phyloP scores from a whole-genome alignment of 2,797 vertebrate species.

The Cercopithecus diana region DNA sequence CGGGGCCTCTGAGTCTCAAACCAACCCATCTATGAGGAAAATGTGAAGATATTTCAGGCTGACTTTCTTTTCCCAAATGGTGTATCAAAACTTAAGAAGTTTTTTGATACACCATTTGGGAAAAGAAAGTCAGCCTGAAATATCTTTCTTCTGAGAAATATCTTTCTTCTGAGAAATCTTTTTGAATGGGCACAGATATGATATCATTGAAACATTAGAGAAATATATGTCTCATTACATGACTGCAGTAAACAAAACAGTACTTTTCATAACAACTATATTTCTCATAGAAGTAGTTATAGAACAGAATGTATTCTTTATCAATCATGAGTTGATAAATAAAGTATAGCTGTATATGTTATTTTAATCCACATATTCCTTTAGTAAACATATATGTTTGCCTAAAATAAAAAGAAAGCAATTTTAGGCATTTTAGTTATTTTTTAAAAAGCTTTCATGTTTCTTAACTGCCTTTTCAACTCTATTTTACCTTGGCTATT shows the following conservation, averaged over 20 bases:
- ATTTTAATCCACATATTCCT: neutral
- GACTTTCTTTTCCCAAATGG: neutral
- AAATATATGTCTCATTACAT: neutral
- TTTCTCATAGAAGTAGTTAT: neutral
- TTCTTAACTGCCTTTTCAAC: neutral
- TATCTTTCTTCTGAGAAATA: too few species aligned
- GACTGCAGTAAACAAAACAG: neutral
- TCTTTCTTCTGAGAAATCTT: neutral
- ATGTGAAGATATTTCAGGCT: neutral
- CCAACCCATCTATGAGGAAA: neutral
- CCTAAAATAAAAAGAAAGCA: neutral
- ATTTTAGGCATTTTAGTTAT: neutral
- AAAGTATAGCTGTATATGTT: neutral
- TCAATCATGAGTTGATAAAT: neutral
- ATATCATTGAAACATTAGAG: neutral
- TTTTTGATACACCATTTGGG: too few species aligned
- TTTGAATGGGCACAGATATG: neutral
- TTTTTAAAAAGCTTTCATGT: neutral
- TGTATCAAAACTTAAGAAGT: neutral
- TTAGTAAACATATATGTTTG: neutral
- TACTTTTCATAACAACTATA: neutral
- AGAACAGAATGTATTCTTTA: neutral
- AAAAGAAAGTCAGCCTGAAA: too few species aligned
- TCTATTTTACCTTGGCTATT: neutral
- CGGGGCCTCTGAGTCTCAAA: neutral